Evolutionary conservation across 2,888 invertebrate genomes (phyloP), one percentile per base, ranked within the genome.

Genomic region (Steinernema scapterisci): DNA sequence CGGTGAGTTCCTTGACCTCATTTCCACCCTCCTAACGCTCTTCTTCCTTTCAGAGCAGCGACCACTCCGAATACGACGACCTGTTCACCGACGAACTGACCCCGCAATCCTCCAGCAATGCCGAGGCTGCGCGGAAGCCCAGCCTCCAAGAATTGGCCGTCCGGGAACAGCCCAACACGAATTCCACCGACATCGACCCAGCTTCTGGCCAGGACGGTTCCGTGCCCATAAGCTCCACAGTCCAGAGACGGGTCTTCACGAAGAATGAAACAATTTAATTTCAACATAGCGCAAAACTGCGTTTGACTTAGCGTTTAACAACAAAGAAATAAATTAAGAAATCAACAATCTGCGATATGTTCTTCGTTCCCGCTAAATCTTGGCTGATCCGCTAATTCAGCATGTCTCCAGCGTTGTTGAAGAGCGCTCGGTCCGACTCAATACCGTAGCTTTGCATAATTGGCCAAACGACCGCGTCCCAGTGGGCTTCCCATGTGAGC

Each of bases 391-490:
- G 63, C 9, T 9, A 38, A 38, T 38, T 38, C 9, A 38, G 38
- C 5, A 3, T 3, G 9, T 38, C 38, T 38, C 38, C 38, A 9
- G 38, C 3, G 9, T 9, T 9, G 38, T 9, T 38, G 38, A 38
- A 38, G 38, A 38, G 38, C 38, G 38, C 9, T 38, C 3, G 38
- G 38, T 38, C 38, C 38, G 38, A 9, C 38, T 38, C 38, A 38
- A 38, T 9, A 3, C 38, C 38, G 38, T 38, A 38, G n/a, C 21
- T 72, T 77, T 23, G 31, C 38, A 79, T 31, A 21, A 80, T 45
- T 11, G 79, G 79, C 75, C 80, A 81, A 63, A 80, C 27, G 21
- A 70, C 38, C 11, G 79, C 79, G 44, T 79, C 76, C 79, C 79
- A 79, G 21, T 79, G 79, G 1, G 52, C 75, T 52, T 81, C 73